Conservation (phyloP, 2,888 invertebrate species). For the Elysia crispata region DNA sequence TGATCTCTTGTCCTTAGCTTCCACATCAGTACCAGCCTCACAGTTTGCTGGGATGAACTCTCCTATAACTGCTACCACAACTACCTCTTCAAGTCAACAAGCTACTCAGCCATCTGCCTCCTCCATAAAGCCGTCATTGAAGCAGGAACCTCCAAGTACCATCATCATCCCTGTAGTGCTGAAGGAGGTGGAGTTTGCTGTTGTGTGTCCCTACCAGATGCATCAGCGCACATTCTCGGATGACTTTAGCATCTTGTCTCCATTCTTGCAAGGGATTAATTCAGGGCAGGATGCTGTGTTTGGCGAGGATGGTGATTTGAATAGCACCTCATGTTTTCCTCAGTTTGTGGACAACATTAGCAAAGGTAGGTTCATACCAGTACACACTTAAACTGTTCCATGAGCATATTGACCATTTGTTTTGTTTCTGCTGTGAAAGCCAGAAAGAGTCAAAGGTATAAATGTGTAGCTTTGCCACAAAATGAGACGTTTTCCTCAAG, state of each 20-base stretch:
- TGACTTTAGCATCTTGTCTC: conserved; percentile 53
- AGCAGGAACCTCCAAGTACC: conserved; percentile 22
- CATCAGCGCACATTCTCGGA: conserved; percentile 55
- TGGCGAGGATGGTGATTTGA: conserved; percentile 43
- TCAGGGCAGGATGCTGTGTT: conserved; percentile 48
- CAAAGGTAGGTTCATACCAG: conserved; percentile 26
- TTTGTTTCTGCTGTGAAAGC: no score
- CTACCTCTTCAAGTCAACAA: background rate
- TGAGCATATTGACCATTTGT: no score
- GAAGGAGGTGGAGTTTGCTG: conserved; percentile 90
- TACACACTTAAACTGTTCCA: no score
- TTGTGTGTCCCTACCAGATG: conserved; percentile 80
- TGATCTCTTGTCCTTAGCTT: conserved; percentile 81
- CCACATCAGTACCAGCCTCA: background rate
- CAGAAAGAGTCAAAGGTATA: no score
- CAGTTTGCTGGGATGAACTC: background rate
- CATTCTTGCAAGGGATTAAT: conserved; percentile 36
- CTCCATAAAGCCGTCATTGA: background rate
- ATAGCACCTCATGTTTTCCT: conserved; percentile 38
- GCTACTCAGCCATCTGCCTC: background rate
- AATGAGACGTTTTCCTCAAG: no score
- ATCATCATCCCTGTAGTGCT: conserved; percentile 83
- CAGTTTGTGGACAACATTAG: conserved; percentile 30
- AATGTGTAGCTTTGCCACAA: no score
- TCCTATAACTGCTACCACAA: conserved; percentile 16